Evolutionary conservation across 2,113 vertebrate genomes (phyloP).

Genomic region (Melanostigma gelatinosum): DNA sequence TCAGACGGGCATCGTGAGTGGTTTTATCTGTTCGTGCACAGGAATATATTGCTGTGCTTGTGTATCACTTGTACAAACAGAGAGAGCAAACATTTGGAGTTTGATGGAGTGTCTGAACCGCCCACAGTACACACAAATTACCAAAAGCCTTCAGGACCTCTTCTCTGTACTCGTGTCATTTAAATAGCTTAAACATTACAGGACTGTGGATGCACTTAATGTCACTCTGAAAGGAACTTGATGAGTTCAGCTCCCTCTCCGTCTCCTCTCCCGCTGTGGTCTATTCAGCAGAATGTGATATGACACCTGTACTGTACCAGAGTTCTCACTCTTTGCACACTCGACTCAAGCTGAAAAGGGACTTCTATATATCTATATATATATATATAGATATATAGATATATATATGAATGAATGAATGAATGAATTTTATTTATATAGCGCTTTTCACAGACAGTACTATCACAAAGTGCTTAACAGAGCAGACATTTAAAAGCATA

Average conservation of each 20-base stretch:
- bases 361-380: too few relatives aligned
- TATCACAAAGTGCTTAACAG: too few relatives aligned
- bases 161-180: constrained; percentile 15
- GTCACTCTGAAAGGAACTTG: constrained; percentile 24
- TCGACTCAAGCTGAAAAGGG: constrained; percentile 6
- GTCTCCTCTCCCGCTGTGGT: background rate
- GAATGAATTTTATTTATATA: too few relatives aligned
- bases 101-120: constrained; percentile 21
- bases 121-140: constrained; percentile 23
- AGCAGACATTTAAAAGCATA: too few relatives aligned
- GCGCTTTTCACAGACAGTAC: too few relatives aligned
- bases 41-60: background rate
- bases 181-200: constrained; percentile 17
- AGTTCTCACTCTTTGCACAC: constrained; percentile 27
- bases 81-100: constrained; percentile 20
- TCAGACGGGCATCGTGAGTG: constrained; percentile 14
- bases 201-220: constrained; percentile 16
- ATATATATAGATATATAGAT: too few relatives aligned
- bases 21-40: constrained; percentile 7
- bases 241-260: constrained; percentile 6
- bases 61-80: background rate
- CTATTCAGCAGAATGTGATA: constrained; percentile 27
- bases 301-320: constrained; percentile 39
- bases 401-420: too few relatives aligned
- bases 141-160: background rate